Base-by-base conservation (phyloP, 2,797 vertebrate species). In the Choloepus didactylus region DNA sequence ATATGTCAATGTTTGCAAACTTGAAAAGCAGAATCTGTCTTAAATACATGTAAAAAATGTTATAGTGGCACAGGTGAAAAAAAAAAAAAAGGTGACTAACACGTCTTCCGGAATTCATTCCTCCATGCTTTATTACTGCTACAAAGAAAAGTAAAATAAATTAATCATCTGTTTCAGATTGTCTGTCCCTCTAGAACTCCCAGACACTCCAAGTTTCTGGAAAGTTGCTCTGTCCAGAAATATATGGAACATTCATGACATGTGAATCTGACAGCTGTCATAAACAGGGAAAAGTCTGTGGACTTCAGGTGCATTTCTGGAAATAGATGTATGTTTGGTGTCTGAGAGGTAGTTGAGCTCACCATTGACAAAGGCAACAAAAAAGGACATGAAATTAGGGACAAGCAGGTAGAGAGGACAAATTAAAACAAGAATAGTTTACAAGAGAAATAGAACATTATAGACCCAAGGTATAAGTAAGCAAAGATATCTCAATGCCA, bases 71-170 rank as follows among this genome's bases (percentile, higher is more conserved):
- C 9, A n/a, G 38, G 27, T 12, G 83, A 92, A 93, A 60, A 51
- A 51, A 49, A 49, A 49, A 49, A 49, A 49, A 35, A 31, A 49
- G 19, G 41, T 56, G 21, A 41, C 59, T 41, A 87, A 31, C 1
- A 51, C 72, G 11, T 64, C 15, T 64, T 95, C 92, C 49, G 35
- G 3, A 90, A 92, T 51, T 84, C 4, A 4, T 69, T 87, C 19
- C 31, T 92, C n/a, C 41, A 35, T 70, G 12, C 67, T 86, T 62
- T 91, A 77, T 84, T 76, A 25, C 14, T 72, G 9, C 5, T 56
- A 3, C 46, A 83, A 75, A 91, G 31, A 86, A 95, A 88, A 81
- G 7, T 31, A 64, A 69, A 64, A 87, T 73, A 77, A 92, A 92
- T 84, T 12, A 88, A 72, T 60, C 19, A n/a, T 25, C 23, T 56